These are phyloP conservation scores for cat (Felis catus) DNA, from an alignment of 2,113 vertebrate genomes.

Conservation along the genomic window F.catus_Fca126_mat1.0 CM031412.1:100474001-100474500, in stretches of 20 bases:
- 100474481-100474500: background rate
- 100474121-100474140: too few species aligned
- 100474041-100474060: too few species aligned
- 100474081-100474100: too few species aligned
- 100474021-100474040: too few species aligned
- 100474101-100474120: too few species aligned
- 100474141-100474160: too few species aligned
- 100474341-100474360: background rate
- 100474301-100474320: background rate
- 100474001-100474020: too few species aligned
- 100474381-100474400: background rate
- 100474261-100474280: too few species aligned
- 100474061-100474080: too few species aligned
- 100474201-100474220: background rate
- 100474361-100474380: background rate
- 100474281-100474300: background rate
- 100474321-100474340: background rate
- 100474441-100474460: background rate
- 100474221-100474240: background rate
- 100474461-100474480: constrained; percentile 2
- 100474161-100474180: too few species aligned
- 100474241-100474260: background rate
- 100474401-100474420: background rate
- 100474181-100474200: too few species aligned
- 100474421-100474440: background rate